A percentile compares a stretch with the other conserved stretches of the same genome.
Evolutionary conservation across 2,797 vertebrate species (phyloP).

Genomic region (Columba guinea): DNA sequence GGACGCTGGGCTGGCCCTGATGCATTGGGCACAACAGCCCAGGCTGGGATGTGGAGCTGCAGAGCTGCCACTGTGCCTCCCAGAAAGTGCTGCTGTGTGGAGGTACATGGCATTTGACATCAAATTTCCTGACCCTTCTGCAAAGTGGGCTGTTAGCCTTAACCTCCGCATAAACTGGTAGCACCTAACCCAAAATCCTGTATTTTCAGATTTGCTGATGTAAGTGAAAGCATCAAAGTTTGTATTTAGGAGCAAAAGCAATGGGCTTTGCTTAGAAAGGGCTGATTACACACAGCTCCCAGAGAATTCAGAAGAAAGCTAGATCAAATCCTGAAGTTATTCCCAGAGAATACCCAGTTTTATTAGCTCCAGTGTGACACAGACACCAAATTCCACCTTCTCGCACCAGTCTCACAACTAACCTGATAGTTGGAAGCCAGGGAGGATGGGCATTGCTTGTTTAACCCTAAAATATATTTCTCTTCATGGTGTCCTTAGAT

Average conservation of each 20-base stretch:
- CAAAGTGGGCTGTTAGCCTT: background rate
- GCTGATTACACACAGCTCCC: background rate
- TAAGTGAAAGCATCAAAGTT: background rate
- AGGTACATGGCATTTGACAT: background rate
- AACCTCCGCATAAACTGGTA: background rate
- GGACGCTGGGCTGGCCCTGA: background rate
- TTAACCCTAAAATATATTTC: background rate
- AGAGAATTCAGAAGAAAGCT: background rate
- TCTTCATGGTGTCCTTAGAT: background rate
- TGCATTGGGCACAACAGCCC: background rate
- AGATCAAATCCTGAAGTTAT: background rate
- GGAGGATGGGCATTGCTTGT: background rate
- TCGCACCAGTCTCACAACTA: background rate
- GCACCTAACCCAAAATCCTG: background rate
- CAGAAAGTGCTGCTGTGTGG: fast-evolving
- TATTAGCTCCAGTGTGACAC: background rate
- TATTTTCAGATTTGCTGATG: background rate
- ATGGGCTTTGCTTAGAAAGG: background rate
- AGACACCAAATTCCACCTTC: background rate
- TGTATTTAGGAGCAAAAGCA: background rate
- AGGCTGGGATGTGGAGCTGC: background rate
- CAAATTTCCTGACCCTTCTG: background rate
- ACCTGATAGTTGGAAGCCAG: background rate
- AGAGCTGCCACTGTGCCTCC: background rate
- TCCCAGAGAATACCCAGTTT: background rate